Base-by-base conservation (phyloP, 2,113 vertebrate genomes). In the Choloepus hoffmanni region DNA sequence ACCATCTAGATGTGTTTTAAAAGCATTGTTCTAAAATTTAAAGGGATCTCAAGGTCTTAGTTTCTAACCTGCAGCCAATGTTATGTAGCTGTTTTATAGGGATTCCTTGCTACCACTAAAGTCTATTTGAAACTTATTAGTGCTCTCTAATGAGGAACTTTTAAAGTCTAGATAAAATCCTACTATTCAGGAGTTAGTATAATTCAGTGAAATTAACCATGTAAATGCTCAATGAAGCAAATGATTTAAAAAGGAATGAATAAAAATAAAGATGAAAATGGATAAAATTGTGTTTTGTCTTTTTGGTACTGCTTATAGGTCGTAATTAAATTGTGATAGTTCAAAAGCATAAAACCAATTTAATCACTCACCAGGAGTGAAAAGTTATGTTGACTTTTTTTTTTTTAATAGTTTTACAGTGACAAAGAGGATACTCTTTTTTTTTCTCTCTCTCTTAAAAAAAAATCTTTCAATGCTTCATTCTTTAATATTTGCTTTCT, bases 151-250 rank as follows among this genome's bases (percentile, higher is more conserved):
- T 63, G 68, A 94, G 55, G 43, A 89, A 96, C 23, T 92, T 96
- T 89, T 78, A 85, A 96, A 93, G 43, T 95, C 19, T 73, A 85
- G 70, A 94, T 93, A 58, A 96, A 96, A 95, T 36, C 14, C 84
- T 89, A 65, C 45, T 91, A 73, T 82, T 94, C 63, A 82, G 43
- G 58, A 95, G 82, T 90, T 87, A 96, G 78, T 96, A 95, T 95
- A 95, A 96, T 90, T 86, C 45, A 79, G 86, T 96, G 86, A 95
- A 96, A 86, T 96, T 97, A 96, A 85, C 95, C 96, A 95, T 86
- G 26, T 83, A 93, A 96, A 78, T 93, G 67, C 19, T 96, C 68
- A 93, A 33, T 91, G 92, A 93, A 96, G 83, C 92, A 96, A 95
- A 90, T 97, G 95, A 96, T 96, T 97, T 50, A 79, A 96, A 89